Percentiles rank a stretch among this genome's conserved stretches.
Conservation (phyloP, 1,140 invertebrate genomes). For the Pararge aegeria region DNA sequence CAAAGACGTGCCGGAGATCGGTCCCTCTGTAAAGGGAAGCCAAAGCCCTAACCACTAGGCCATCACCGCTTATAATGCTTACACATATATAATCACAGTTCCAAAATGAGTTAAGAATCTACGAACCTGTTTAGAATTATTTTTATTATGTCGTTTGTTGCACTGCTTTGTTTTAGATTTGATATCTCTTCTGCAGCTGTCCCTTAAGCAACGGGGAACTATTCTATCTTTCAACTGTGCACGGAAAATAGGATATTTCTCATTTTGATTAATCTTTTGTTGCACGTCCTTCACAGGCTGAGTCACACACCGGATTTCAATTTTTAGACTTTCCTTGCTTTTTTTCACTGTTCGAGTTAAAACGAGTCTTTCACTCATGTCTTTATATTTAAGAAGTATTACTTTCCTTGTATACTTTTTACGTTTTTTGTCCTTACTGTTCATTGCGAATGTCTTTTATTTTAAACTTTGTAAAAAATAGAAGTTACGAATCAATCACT, state of each 20-base stretch:
- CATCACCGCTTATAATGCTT: too few relatives aligned
- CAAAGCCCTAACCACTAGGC: too few relatives aligned
- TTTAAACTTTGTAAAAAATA: neutral
- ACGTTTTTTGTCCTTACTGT: conserved; percentile 3
- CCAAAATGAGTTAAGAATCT: too few relatives aligned
- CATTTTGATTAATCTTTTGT: neutral
- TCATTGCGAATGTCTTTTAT: neutral
- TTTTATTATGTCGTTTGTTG: neutral
- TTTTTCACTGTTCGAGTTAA: conserved; percentile 1
- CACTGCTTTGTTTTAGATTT: neutral
- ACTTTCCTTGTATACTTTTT: conserved; percentile 9
- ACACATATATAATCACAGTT: too few relatives aligned
- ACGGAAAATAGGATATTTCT: conserved; percentile 6
- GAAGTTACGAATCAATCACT: too few relatives aligned
- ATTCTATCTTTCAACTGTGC: conserved; percentile 8
- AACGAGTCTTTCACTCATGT: conserved; percentile 1
- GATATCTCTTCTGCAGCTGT: neutral
- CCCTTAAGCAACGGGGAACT: conserved; percentile 18
- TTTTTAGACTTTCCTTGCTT: neutral
- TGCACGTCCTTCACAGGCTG: neutral
- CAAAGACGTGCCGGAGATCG: too few relatives aligned
- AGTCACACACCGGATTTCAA: neutral
- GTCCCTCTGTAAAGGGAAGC: too few relatives aligned
- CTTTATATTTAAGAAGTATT: conserved; percentile 7
- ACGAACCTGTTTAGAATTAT: neutral